Percentiles rank a stretch among this genome's conserved stretches.
These are phyloP conservation scores for Pionites leucogaster DNA, from an alignment of 2,113 vertebrate genomes.

Conservation along the genomic window DNA sequence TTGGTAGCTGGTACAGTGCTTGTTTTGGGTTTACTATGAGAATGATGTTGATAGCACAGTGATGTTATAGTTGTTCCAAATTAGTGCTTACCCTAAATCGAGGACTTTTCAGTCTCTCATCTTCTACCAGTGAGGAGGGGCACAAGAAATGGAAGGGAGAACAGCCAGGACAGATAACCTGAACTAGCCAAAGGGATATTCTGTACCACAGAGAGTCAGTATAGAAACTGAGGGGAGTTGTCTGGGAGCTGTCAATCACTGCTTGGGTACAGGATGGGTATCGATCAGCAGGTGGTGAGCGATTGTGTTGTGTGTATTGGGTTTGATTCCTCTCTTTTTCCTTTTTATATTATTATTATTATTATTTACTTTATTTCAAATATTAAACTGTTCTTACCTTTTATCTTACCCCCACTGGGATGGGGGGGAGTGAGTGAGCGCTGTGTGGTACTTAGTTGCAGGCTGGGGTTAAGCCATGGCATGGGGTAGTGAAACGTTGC, in stretches of 20 bases:
- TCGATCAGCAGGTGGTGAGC: not conserved
- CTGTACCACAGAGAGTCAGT: not conserved
- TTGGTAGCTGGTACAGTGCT: not conserved
- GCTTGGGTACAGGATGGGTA: not conserved
- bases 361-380: not conserved
- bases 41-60: not conserved
- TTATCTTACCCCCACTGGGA: not conserved
- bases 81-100: not conserved
- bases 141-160: not conserved
- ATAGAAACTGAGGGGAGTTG: not conserved
- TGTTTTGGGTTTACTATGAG: not conserved
- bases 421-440: not conserved
- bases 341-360: not conserved
- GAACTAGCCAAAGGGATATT: not conserved
- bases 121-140: not conserved
- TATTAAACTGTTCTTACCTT: not conserved
- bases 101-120: not conserved
- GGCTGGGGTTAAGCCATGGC: not conserved
- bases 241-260: not conserved
- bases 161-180: not conserved
- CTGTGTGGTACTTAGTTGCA: not conserved
- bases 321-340: not conserved
- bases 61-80: not conserved
- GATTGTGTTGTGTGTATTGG: not conserved
- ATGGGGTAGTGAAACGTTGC: not conserved